Base-by-base conservation (phyloP, 2,113 vertebrate species). In the Dipodomys stephensi region DNA sequence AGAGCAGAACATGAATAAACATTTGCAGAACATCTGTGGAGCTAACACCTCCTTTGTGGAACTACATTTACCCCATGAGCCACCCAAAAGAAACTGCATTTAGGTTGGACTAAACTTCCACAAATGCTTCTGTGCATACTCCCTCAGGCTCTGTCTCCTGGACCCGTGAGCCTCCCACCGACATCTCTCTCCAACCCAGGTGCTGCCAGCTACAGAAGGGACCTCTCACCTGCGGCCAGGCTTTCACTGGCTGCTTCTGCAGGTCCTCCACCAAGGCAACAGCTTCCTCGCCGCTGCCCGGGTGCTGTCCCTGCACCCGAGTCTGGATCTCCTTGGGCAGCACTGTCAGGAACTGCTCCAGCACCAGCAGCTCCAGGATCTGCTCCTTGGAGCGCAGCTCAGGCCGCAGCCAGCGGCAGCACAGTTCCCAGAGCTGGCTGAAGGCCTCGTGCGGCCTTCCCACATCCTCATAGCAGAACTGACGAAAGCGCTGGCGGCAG, bases 341-440 rank as follows among this genome's bases (percentile, higher is more conserved):
- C 92, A 96, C 95, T 0, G 78, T 87, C 94, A 98, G 72, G 90
- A 97, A 98, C 88, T 98, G 97, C 89, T 98, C 97, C 79, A 98
- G 89, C 71, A 97, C 96, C 78, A 97, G 91, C 83, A 96, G 72
- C 83, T 98, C 97, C 88, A 97, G 74, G 71, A 98, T 98, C 84
- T 98, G 97, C 91, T 97, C 97, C 95, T 96, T 98, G 84, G 96
- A 95, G 16, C 0, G 95, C n/a, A 94, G 95, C 53, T 97, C 97
- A 0, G 97, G 97, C 60, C 94, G 96, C 44, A 98, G 93, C 97
- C 97, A 98, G 68, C 94, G 97, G 49, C 97, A 97, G 88, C 97
- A 98, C 4, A 98, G 96, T 79, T 97, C 97, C 97, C 97, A 97
- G 2, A 98, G 96, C n/a, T 95, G 97, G 83, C 97, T 98, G 93